A percentile compares a stretch with the other conserved stretches of the same genome.
These are phyloP conservation scores for Epizoanthus illoricatus DNA, from an alignment of 92 coral and sea anemone species.

Conservation along the genomic window DNA sequence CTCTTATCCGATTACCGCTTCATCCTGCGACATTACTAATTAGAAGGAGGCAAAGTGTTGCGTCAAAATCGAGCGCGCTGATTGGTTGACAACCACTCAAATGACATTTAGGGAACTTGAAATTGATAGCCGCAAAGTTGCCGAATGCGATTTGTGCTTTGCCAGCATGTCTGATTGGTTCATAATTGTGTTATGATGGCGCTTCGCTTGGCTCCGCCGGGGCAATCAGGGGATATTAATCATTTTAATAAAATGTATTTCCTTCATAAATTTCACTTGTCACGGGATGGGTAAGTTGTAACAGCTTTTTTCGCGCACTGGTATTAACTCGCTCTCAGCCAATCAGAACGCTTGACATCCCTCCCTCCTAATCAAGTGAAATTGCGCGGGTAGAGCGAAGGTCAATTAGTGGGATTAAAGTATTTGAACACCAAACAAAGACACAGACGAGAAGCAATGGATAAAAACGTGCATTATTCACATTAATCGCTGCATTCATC, in stretches of 20 bases:
- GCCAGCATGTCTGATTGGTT: slow-evolving; percentile 57
- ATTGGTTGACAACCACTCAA: slow-evolving; percentile 71
- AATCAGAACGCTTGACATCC: neutral
- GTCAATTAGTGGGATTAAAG: slow-evolving; percentile 31
- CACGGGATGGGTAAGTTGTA: slow-evolving; percentile 14
- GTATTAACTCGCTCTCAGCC: neutral
- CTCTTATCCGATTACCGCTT: slow-evolving; percentile 94
- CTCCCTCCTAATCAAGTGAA: slow-evolving; percentile 39
- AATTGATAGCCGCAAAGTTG: slow-evolving; percentile 74
- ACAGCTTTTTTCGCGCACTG: slow-evolving; percentile 7
- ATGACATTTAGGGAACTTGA: slow-evolving; percentile 71
- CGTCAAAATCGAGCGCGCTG: slow-evolving; percentile 62
- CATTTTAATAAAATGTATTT: slow-evolving; percentile 54
- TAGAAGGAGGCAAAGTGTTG: slow-evolving; percentile 65
- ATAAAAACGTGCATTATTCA: slow-evolving; percentile 5
- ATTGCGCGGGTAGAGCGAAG: slow-evolving; percentile 10
- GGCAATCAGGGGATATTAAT: slow-evolving; percentile 72
- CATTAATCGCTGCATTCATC: slow-evolving; percentile 6
- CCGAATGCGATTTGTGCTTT: slow-evolving; percentile 43
- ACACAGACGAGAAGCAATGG: neutral
- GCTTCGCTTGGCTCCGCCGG: slow-evolving; percentile 57
- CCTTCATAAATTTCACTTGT: slow-evolving; percentile 44
- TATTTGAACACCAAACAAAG: slow-evolving; percentile 18
- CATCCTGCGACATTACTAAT: slow-evolving; percentile 73
- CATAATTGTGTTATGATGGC: slow-evolving; percentile 39